Evolutionary conservation across 2,888 invertebrate species (phyloP), one percentile per base, ranked within the genome.

Genomic region (Rhorus exstirpatorius): DNA sequence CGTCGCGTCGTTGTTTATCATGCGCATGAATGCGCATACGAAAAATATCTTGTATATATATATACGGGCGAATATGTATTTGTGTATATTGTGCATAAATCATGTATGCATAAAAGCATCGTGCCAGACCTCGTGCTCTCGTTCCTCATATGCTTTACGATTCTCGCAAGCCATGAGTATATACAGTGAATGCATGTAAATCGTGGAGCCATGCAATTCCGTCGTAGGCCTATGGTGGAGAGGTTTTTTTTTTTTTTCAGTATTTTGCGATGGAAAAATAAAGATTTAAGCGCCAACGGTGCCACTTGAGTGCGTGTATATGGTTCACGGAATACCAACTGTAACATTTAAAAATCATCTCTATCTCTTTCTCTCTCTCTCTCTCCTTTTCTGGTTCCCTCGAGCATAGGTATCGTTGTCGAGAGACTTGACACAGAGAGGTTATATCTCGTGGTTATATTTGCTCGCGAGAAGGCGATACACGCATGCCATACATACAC

Each of bases 61-160:
- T 8, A 53, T n/a, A 55, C n/a, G 6, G 7, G 26, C 3, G 6
- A 12, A 41, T 12, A 44, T 21, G 2, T 38, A 24, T 63, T 21
- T n/a, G 7, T 63, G n/a, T 21, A 14, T 21, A 12, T 21, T 38
- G 26, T 24, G 10, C 6, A 55, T 38, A 19, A 19, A 35, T 60
- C 7, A 44, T 24, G 17, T 63, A 44, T 63, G 19, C 44, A 44
- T 44, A 44, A 63, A 63, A 65, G 17, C 31, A 61, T 61, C 65
- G 49, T 7, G 19, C n/a, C 12, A 41, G 8, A 12, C 2, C 51
- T 14, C 31, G 61, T 21, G 78, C 53, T 78, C 78, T 55, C 78
- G 63, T 65, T 63, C 55, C 10, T 78, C 78, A 7, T 46, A 35
- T 78, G 60, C 55, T 68, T 60, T 65, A 78, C 71, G 71, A 71